phyloP scores from a whole-genome alignment of 2,113 vertebrate species.

The Polyodon spathula region DNA sequence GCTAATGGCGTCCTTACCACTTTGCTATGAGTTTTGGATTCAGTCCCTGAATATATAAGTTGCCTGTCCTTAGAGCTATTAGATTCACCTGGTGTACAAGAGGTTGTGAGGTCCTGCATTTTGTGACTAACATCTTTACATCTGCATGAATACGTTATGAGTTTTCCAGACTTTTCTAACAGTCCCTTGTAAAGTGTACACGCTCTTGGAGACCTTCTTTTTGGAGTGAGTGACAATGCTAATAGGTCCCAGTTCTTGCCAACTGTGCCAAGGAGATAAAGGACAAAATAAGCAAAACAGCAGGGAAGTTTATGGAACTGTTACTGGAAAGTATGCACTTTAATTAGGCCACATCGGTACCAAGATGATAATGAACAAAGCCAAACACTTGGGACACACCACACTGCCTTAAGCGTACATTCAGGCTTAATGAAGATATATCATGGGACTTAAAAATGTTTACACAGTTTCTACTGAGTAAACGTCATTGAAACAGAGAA shows the following conservation, averaged over 20 bases:
- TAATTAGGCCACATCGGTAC: not conserved
- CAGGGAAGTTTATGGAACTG: too few relatives aligned
- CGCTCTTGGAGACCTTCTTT: not conserved
- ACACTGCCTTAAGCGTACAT: too few relatives aligned
- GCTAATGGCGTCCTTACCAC: not conserved
- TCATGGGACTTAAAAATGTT: too few relatives aligned
- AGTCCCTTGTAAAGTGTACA: not conserved
- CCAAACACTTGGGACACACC: too few relatives aligned
- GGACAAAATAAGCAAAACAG: not conserved
- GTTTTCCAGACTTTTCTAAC: not conserved
- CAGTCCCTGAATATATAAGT: constrained; percentile 1
- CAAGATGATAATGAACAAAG: not conserved
- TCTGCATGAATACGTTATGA: constrained; percentile 4
- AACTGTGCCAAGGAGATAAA: not conserved
- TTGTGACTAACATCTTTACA: not conserved
- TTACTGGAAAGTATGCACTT: not conserved
- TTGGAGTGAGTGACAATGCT: constrained; percentile 6
- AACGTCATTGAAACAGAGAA: too few relatives aligned
- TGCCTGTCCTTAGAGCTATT: not conserved
- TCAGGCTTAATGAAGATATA: too few relatives aligned
- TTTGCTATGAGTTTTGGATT: not conserved
- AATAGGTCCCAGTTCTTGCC: constrained; percentile 2
- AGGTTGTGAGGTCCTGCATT: not conserved
- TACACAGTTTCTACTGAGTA: too few relatives aligned
- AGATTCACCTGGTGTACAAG: constrained; percentile 3